Evolutionary conservation across 30 jellyfish, hydroid and myxozoan genomes (phyloP).

Genomic region (Hydractinia echinata): DNA sequence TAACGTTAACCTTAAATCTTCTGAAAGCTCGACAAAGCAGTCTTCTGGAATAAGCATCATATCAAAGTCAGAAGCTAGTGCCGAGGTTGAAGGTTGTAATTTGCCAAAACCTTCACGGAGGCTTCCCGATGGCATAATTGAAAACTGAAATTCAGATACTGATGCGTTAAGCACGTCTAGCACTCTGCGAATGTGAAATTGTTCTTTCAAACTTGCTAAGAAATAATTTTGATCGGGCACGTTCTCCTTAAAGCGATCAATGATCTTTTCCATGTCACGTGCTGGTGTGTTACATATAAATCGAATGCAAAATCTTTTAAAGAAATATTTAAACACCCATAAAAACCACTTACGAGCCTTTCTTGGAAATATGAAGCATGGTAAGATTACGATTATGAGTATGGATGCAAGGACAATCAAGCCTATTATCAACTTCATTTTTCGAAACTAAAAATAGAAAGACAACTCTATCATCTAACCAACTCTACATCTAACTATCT

Average conservation of each 20-base stretch:
- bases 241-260: not conserved
- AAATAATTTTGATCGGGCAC: not conserved
- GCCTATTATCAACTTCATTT: no score
- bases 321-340: not conserved
- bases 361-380: not conserved
- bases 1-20: not conserved
- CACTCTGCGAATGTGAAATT: not conserved
- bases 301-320: not conserved
- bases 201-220: not conserved
- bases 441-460: no score
- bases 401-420: not conserved
- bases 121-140: slow-evolving; percentile 4
- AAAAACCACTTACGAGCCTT: not conserved
- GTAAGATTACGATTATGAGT: not conserved
- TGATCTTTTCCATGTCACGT: not conserved
- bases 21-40: not conserved
- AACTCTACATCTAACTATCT: no score
- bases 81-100: not conserved
- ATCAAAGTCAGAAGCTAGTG: not conserved
- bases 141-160: not conserved
- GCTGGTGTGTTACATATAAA: not conserved
- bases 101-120: not conserved
- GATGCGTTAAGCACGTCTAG: not conserved
- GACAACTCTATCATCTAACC: no score
- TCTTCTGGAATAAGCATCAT: slow-evolving; percentile 1